phyloP scores from a whole-genome alignment of 2,888 invertebrate genomes.

The Plagodis dolabraria region DNA sequence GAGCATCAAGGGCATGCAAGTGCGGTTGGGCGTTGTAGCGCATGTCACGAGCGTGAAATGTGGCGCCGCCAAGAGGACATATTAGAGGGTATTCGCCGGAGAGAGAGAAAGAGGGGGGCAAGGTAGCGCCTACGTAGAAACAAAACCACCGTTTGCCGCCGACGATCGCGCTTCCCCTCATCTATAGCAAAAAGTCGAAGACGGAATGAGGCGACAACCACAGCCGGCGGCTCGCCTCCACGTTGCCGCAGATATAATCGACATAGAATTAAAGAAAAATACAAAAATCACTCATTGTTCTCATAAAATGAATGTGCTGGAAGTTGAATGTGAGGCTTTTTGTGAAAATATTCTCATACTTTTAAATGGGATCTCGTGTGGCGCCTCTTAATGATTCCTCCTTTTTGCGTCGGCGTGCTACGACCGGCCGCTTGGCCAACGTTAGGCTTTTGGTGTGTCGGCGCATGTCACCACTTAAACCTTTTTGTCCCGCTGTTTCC shows the following conservation, averaged over 20 bases:
- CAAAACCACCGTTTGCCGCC: slow-evolving; percentile 70
- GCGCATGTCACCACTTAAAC: slow-evolving; percentile 73
- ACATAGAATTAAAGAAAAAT: slow-evolving; percentile 84
- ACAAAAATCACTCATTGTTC: slow-evolving; percentile 85
- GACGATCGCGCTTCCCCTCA: slow-evolving; percentile 72
- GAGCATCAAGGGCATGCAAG: slow-evolving; percentile 51
- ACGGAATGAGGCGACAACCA: slow-evolving; percentile 80
- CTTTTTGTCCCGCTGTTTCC: slow-evolving; percentile 74
- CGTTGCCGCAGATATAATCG: slow-evolving; percentile 81
- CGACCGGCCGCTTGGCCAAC: slow-evolving; percentile 61
- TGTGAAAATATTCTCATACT: slow-evolving; percentile 85
- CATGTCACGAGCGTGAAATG: slow-evolving; percentile 63
- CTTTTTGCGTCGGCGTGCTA: slow-evolving; percentile 79
- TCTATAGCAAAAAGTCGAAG: slow-evolving; percentile 78
- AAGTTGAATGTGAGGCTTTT: slow-evolving; percentile 84
- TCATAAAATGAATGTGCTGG: slow-evolving; percentile 85
- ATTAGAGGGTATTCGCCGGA: slow-evolving; percentile 43
- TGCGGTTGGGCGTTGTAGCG: slow-evolving; percentile 45
- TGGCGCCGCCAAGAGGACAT: slow-evolving; percentile 58
- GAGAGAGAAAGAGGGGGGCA: slow-evolving; percentile 37
- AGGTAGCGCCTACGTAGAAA: slow-evolving; percentile 62
- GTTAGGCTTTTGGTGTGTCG: slow-evolving; percentile 80
- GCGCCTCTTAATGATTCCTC: slow-evolving; percentile 84
- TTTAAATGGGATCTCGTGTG: slow-evolving; percentile 84
- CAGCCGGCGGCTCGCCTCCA: slow-evolving; percentile 72